Evolutionary conservation across 35 echinoderm and acorn worm species (phyloP), one percentile per base, ranked within the genome.

Genomic region (Apostichopus japonicus): DNA sequence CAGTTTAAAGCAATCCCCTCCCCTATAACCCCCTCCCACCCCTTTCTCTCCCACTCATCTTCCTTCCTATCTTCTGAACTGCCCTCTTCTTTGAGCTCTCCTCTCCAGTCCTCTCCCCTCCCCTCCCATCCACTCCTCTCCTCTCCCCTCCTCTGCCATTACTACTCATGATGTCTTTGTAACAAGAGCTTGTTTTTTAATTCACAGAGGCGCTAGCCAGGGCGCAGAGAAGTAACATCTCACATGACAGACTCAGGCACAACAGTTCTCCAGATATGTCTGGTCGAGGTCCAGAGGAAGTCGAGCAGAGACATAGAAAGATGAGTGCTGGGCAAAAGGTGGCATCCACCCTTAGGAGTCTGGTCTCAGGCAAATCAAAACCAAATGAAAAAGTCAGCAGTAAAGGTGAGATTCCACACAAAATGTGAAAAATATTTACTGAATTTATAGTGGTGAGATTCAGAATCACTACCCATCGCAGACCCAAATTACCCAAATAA

Each of bases 271-370:
- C 86, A 52, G 23, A 67, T 53, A 63, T 63, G 6, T 75, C 86
- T 89, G 17, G 61, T 51, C 44, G 23, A 62, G 61, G 63, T 16
- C 72, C 81, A 1, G 81, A 84, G 1, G 81, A 84, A 58, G 79
- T 13, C 17, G 55, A 5, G 0, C 17, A 84, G 16, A 16, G 81
- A 21, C 81, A 84, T 83, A 84, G 81, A 23, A 84, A 84, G 55
- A 4, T 84, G 81, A 84, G 54, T 24, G 57, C 54, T 17, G 54
- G 81, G 23, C 81, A 84, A 21, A 84, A 84, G 81, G 54, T 84
- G 81, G 81, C 81, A 57, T 84, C 54, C 81, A 84, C 81, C 51
- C 54, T 84, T 57, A 84, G 23, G 15, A 84, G 55, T 84, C 81
- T 84, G 81, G 81, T 84, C 81, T 84, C 81, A 1, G 53, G 54